Conservation (phyloP, 2,888 invertebrate species). For the Cosmia pyralina region DNA sequence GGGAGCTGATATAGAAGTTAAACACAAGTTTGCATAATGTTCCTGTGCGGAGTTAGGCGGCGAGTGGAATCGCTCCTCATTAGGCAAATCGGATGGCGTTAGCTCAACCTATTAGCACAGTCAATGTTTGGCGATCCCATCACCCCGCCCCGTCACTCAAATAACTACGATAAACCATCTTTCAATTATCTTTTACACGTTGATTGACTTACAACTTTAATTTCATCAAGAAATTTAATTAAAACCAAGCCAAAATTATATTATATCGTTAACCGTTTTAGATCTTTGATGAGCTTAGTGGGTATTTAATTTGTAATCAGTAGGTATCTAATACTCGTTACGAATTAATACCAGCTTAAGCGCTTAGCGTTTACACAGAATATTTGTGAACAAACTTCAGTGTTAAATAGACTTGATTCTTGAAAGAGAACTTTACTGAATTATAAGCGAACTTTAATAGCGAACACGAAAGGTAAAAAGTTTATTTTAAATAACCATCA, state of each 20-base stretch:
- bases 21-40: constrained; percentile 88
- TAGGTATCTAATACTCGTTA: constrained; percentile 53
- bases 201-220: constrained; percentile 67
- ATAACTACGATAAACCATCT: constrained; percentile 70
- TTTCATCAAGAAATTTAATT: constrained; percentile 62
- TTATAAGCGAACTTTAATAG: constrained; percentile 68
- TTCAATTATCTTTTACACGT: constrained; percentile 67
- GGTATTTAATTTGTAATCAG: constrained; percentile 60
- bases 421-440: constrained; percentile 61
- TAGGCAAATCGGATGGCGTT: constrained; percentile 87
- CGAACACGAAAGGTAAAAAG: constrained; percentile 66
- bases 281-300: constrained; percentile 56
- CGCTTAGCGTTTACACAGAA: constrained; percentile 55
- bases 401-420: constrained; percentile 59
- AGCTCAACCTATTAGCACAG: constrained; percentile 86
- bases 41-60: constrained; percentile 77
- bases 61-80: constrained; percentile 84
- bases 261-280: constrained; percentile 57
- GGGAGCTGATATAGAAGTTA: constrained; percentile 83
- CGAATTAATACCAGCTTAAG: constrained; percentile 57
- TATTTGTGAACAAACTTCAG: constrained; percentile 56
- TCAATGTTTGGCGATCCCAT: constrained; percentile 87
- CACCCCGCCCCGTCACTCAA: constrained; percentile 75
- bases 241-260: constrained; percentile 56
- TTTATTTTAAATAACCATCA: constrained; percentile 74